phyloP scores from a whole-genome alignment of 2,888 invertebrate species.

The Aphelenchoides bicaudatus region DNA sequence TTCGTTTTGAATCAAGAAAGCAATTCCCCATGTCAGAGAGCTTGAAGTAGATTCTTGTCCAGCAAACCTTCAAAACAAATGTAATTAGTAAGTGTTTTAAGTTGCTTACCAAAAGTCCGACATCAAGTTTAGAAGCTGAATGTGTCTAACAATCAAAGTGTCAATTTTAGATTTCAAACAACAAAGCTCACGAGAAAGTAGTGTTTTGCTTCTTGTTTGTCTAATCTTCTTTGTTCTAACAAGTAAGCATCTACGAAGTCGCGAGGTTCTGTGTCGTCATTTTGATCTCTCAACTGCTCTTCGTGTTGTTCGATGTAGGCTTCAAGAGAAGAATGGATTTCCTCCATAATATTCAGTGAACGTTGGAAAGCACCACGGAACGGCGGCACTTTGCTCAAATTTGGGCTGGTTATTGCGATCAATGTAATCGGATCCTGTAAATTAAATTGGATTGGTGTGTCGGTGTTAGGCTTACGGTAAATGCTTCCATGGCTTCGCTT shows the following conservation, averaged over 20 bases:
- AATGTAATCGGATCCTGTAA: not conserved
- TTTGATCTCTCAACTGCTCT: not conserved
- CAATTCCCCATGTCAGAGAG: conserved; percentile 19
- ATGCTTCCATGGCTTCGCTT: conserved; percentile 6
- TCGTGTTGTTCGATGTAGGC: conserved; percentile 1
- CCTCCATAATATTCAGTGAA: not conserved
- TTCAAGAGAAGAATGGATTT: not conserved
- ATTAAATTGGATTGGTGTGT: too few relatives aligned
- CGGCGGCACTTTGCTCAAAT: not conserved
- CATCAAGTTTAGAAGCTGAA: conserved; percentile 4
- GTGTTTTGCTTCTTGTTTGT: not conserved
- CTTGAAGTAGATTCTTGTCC: conserved; percentile 21
- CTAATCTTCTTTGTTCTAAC: not conserved
- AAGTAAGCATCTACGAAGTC: conserved; percentile 23
- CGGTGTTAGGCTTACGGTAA: too few relatives aligned
- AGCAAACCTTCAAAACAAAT: conserved; percentile 5
- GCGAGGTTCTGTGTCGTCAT: conserved; percentile 14
- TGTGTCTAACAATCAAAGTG: too few relatives aligned
- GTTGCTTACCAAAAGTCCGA: conserved; percentile 4
- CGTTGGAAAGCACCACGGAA: not conserved
- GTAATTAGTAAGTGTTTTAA: too few relatives aligned
- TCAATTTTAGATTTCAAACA: too few relatives aligned
- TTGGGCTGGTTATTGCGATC: not conserved
- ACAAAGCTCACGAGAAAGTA: too few relatives aligned
- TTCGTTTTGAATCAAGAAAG: conserved; percentile 18